A percentile compares a stretch with the other conserved stretches of the same genome.
Evolutionary conservation across 2,888 invertebrate genomes (phyloP).

Genomic region (Hipparchia sbordonii): DNA sequence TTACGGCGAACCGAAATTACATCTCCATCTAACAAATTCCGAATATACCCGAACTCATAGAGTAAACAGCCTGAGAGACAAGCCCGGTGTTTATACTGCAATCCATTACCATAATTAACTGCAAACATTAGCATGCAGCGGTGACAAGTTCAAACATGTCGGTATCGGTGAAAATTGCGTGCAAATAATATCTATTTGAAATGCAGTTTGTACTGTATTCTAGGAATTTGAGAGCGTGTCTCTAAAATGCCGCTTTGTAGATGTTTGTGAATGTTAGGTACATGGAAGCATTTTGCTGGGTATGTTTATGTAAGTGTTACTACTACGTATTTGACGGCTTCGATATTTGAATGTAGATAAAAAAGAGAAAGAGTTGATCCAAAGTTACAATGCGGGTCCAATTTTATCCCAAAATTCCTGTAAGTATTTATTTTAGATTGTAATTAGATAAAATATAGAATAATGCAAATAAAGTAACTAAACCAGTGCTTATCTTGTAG

Average conservation of each 20-base stretch:
- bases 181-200: slow-evolving; percentile 60
- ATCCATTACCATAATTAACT: slow-evolving; percentile 76
- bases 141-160: slow-evolving; percentile 67
- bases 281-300: neutral
- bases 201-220: slow-evolving; percentile 27
- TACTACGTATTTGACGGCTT: no score
- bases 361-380: no score
- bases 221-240: slow-evolving; percentile 27
- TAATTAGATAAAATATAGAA: no score
- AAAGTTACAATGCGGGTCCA: no score
- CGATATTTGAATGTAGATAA: no score
- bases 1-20: slow-evolving; percentile 41
- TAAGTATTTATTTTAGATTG: no score
- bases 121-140: slow-evolving; percentile 66
- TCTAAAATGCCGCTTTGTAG: slow-evolving; percentile 24
- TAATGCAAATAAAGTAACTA: no score
- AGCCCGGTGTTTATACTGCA: slow-evolving; percentile 54
- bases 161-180: slow-evolving; percentile 64
- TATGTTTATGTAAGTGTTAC: neutral
- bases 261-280: slow-evolving; percentile 6
- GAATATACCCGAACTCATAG: slow-evolving; percentile 48
- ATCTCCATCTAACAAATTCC: slow-evolving; percentile 36
- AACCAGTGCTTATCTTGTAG: no score
- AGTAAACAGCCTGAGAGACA: slow-evolving; percentile 48
- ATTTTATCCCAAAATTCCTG: no score